Evolutionary conservation across 2,113 vertebrate species (phyloP), one percentile per base, ranked within the genome.

Genomic region (Scolopax mira): DNA sequence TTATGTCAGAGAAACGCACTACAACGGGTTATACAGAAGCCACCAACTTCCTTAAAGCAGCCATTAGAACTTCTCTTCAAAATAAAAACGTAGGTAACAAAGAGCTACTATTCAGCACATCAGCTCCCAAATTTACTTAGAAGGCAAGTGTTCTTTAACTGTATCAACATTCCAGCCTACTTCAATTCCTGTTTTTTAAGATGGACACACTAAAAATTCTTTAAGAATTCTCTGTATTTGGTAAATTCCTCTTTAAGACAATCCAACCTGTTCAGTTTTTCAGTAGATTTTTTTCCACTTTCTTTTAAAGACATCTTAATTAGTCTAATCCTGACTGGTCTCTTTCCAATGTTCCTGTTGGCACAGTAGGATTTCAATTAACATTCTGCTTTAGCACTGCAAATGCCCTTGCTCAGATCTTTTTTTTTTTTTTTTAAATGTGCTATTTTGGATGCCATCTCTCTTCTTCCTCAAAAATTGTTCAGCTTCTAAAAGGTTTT

Each of bases 341-440:
- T 96, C 96, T 95, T 98, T 98, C 98, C 98, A 98, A 98, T 97
- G 97, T 98, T 98, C 98, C 95, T 97, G 98, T 98, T 98, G 98
- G 98, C 98, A 98, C 98, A 97, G 98, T 97, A 97, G 96, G 97
- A 97, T 98, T 98, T 98, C 98, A 98, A 98, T 98, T 98, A 98
- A 96, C 97, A 98, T 98, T 98, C 98, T 96, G 85, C 94, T 97
- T 96, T 89, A 97, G 88, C n/a, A 10, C 96, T 94, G 96, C 95
- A 98, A 98, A 97, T 97, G 97, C 97, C 98, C 97, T 97, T 96
- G 95, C 96, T 96, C 90, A 85, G 93, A 89, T 48, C n/a, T n/a
- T n/a, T 77, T 91, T 89, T 94, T 79, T 85, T 77, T 88, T 85
- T 96, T 90, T 89, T 39, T 4, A 35, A 80, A 97, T 64, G 89